phyloP scores from a whole-genome alignment of 2,113 vertebrate genomes.

The Ictalurus furcatus region DNA sequence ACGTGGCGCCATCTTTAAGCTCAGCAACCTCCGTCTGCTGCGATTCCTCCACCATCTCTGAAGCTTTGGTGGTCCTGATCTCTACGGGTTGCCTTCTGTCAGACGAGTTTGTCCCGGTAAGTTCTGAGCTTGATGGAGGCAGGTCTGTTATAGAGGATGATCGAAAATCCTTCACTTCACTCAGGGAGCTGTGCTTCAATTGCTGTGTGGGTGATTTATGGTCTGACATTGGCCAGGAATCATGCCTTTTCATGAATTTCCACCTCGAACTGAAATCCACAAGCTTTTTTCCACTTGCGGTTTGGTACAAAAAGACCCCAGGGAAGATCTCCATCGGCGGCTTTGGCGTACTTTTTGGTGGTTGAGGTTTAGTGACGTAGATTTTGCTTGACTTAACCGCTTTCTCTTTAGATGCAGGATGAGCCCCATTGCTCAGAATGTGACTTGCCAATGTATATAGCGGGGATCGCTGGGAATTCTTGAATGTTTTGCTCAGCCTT shows the following conservation, averaged over 20 bases:
- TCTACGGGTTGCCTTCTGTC: slow-evolving; percentile 52
- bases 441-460: slow-evolving; percentile 72
- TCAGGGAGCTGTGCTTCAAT: slow-evolving; percentile 7
- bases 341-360: slow-evolving; percentile 64
- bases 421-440: slow-evolving; percentile 67
- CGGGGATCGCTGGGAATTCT: slow-evolving; percentile 70
- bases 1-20: slow-evolving; percentile 78
- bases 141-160: slow-evolving; percentile 26
- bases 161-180: not conserved
- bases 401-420: slow-evolving; percentile 59
- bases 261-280: slow-evolving; percentile 71
- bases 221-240: slow-evolving; percentile 55
- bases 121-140: slow-evolving; percentile 5
- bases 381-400: slow-evolving; percentile 76
- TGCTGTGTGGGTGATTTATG: slow-evolving; percentile 29
- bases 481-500: slow-evolving; percentile 27
- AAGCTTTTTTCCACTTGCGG: slow-evolving; percentile 71
- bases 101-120: slow-evolving; percentile 59
- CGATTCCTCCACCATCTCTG: slow-evolving; percentile 74
- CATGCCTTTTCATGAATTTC: slow-evolving; percentile 32
- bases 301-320: slow-evolving; percentile 81
- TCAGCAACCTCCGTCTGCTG: slow-evolving; percentile 62
- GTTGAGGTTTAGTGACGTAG: slow-evolving; percentile 84
- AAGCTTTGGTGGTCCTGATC: slow-evolving; percentile 73
- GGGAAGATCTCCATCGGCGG: slow-evolving; percentile 78